Percentiles rank a stretch among this genome's conserved stretches.
phyloP scores from a whole-genome alignment of 2,797 vertebrate species.

The Muraenolepis orangiensis region DNA sequence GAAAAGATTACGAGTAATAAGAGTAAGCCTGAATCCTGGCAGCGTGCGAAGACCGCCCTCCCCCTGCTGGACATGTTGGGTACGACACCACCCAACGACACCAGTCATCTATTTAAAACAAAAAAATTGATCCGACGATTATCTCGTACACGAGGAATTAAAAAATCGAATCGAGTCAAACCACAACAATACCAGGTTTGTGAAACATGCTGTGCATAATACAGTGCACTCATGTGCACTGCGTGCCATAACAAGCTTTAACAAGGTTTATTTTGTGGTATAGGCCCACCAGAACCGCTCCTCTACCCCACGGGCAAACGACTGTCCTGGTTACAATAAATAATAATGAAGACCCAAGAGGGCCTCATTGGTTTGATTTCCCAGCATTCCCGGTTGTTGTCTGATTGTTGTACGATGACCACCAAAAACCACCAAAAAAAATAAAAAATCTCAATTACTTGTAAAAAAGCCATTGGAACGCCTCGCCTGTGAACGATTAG shows the following conservation, averaged over 20 bases:
- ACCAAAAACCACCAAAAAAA: neutral
- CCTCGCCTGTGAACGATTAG: neutral
- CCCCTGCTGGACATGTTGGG: conserved; percentile 51
- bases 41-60: conserved; percentile 65
- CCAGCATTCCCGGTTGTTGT: conserved; percentile 56
- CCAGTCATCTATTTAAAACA: neutral
- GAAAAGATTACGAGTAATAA: conserved; percentile 60
- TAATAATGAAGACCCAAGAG: conserved; percentile 13
- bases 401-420: neutral
- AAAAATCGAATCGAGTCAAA: neutral
- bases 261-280: neutral
- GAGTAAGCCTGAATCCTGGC: conserved; percentile 48
- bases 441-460: neutral
- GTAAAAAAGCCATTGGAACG: neutral
- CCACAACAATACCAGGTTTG: neutral
- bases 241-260: neutral
- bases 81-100: conserved; percentile 31
- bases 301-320: neutral
- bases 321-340: conserved; percentile 8
- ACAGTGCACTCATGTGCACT: neutral
- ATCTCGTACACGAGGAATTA: neutral
- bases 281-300: neutral
- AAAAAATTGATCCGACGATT: neutral
- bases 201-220: neutral
- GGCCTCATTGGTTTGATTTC: conserved; percentile 60